These are phyloP conservation scores for Leucophenga montana DNA, from an alignment of 2,888 invertebrate genomes.

Conservation along the genomic window DNA sequence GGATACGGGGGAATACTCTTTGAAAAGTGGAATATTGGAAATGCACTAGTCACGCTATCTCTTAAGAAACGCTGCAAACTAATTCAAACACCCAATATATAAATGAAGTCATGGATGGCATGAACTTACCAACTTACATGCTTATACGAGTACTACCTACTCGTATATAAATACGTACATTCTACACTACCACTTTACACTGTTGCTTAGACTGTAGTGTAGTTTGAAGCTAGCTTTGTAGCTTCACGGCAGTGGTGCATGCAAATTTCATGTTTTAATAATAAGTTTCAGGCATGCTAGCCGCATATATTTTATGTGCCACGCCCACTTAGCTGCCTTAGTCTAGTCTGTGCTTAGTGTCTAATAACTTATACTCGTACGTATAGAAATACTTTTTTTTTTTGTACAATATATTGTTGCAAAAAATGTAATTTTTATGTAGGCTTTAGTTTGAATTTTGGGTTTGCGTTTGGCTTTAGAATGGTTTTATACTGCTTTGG, in stretches of 20 bases:
- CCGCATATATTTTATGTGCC: conserved; percentile 60
- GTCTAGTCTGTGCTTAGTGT: conserved; percentile 35
- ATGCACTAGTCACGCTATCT: too few species aligned
- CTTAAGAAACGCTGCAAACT: too few species aligned
- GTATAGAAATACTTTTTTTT: too few species aligned
- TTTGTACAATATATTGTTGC: conserved; percentile 38
- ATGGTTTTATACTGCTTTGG: background rate
- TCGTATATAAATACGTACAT: too few species aligned
- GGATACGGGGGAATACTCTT: too few species aligned
- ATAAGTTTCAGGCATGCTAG: conserved; percentile 64
- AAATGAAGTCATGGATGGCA: too few species aligned
- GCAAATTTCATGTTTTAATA: conserved; percentile 68
- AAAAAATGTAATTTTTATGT: background rate
- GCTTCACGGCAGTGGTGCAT: conserved; percentile 44
- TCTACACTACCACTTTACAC: background rate
- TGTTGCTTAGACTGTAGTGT: conserved; percentile 30
- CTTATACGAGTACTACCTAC: too few species aligned
- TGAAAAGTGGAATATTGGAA: too few species aligned
- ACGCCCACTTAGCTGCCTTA: conserved; percentile 8
- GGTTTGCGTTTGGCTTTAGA: background rate
- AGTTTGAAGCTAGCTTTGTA: conserved; percentile 7
- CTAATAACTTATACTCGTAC: too few species aligned
- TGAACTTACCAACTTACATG: too few species aligned
- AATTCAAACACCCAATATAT: too few species aligned
- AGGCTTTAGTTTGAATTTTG: background rate